Evolutionary conservation across 2,113 vertebrate species (phyloP), one percentile per base, ranked within the genome.

Genomic region (Psettodes erumei): DNA sequence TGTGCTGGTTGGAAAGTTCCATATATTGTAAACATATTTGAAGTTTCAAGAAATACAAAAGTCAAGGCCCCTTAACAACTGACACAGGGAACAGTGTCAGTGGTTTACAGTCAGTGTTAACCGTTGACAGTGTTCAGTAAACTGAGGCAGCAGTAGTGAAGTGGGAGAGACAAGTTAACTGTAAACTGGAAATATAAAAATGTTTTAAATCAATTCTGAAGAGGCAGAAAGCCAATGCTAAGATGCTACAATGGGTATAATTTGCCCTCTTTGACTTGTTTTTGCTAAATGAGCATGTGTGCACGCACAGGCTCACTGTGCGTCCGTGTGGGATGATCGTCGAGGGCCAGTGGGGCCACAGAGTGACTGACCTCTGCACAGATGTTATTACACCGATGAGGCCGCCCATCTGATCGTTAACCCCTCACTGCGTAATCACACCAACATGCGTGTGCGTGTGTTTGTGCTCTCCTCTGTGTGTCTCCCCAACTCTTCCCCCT

Each of bases 281-380:
- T 86, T 66, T 77, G 53, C 67, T 53, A 19, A 33, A 53, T 42
- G 58, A 53, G 54, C n/a, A n/a, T 82, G 67, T 51, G 33, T 64
- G 53, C 11, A 27, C 28, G 23, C 51, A 32, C 38, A 42, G 58
- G 56, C 38, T 63, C 63, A 33, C 37, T 42, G 18, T 58, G 47
- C 6, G 8, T 53, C 43, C 59, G 30, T 32, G 77, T 79, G 33
- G 1, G 42, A 72, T 70, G 77, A 85, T 79, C 78, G 51, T 50
- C 67, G 37, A 71, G 72, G 89, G 68, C 78, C 85, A 87, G 53
- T 1, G 47, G 81, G 87, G 87, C 82, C 89, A 88, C 35, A 35
- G 83, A 92, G 89, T 86, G 84, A 92, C 69, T 92, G 91, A 93
- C 89, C 93, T 92, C 79, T 3, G 42, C 69, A 21, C 63, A 86